A percentile compares a stretch with the other conserved stretches of the same genome.
phyloP scores from a whole-genome alignment of 1,140 invertebrate genomes.

The Penaeus chinensis region DNA sequence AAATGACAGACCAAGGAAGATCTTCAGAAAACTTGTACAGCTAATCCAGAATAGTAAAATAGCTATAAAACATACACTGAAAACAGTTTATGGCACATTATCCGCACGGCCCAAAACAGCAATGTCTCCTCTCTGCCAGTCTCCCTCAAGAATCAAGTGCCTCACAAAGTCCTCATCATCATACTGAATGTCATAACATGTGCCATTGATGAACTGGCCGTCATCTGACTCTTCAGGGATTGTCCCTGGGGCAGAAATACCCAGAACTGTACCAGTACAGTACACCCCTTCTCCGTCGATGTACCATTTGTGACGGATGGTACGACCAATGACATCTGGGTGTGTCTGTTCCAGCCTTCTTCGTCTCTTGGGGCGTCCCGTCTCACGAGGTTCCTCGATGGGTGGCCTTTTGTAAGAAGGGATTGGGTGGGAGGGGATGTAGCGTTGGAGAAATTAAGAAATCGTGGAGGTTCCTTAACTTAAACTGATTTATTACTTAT shows the following conservation, averaged over 20 bases:
- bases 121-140: conserved; percentile 63
- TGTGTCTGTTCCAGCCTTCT: conserved; percentile 58
- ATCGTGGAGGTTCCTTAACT: no score
- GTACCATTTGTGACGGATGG: conserved; percentile 63
- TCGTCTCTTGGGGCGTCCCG: conserved; percentile 53
- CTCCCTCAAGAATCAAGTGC: conserved; percentile 63
- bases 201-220: conserved; percentile 53
- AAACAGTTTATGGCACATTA: neutral
- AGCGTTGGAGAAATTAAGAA: neutral
- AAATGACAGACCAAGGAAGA: neutral
- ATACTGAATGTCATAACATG: conserved; percentile 62
- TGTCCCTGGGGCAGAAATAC: conserved; percentile 63
- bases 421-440: neutral
- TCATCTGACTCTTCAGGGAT: conserved; percentile 63
- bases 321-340: conserved; percentile 57
- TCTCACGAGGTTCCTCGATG: conserved; percentile 60
- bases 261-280: conserved; percentile 61
- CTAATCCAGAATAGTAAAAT: neutral
- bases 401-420: conserved; percentile 42
- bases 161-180: conserved; percentile 63
- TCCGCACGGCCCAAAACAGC: conserved; percentile 52
- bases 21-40: neutral
- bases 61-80: neutral
- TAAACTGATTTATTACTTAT: no score
- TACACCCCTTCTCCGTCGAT: conserved; percentile 61